phyloP scores from a whole-genome alignment of 2,113 vertebrate genomes.

The Myrmecobius fasciatus region DNA sequence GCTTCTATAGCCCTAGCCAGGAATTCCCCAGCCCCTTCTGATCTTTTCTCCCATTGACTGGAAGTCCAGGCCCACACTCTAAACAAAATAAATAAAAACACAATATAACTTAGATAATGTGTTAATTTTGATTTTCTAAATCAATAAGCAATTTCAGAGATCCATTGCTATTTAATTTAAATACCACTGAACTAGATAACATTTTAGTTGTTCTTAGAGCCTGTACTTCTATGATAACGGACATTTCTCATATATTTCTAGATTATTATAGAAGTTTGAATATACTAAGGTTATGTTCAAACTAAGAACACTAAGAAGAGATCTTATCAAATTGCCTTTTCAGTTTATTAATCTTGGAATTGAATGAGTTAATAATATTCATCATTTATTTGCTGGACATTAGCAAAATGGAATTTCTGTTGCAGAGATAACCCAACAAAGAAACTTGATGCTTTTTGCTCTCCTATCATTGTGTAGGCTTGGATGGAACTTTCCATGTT shows the following conservation, averaged over 20 bases:
- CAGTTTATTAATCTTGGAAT: slow-evolving; percentile 5
- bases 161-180: too few relatives aligned
- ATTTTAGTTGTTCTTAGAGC: too few relatives aligned
- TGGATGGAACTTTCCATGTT: neutral
- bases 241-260: neutral
- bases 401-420: neutral
- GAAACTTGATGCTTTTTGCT: neutral
- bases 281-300: slow-evolving; percentile 22
- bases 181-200: too few relatives aligned
- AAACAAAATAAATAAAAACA: too few relatives aligned
- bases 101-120: too few relatives aligned
- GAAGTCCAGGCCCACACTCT: too few relatives aligned
- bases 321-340: neutral
- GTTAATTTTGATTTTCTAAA: too few relatives aligned
- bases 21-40: too few relatives aligned
- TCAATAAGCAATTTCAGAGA: too few relatives aligned
- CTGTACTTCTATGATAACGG: too few relatives aligned
- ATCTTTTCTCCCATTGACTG: too few relatives aligned
- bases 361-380: neutral
- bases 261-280: slow-evolving; percentile 27
- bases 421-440: neutral
- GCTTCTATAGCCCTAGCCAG: too few relatives aligned
- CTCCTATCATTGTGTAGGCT: neutral
- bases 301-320: neutral
- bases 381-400: neutral